Percentiles rank a stretch among this genome's conserved stretches.
Evolutionary conservation across 2,888 invertebrate species (phyloP).

Genomic region (Loripinus fragilis): DNA sequence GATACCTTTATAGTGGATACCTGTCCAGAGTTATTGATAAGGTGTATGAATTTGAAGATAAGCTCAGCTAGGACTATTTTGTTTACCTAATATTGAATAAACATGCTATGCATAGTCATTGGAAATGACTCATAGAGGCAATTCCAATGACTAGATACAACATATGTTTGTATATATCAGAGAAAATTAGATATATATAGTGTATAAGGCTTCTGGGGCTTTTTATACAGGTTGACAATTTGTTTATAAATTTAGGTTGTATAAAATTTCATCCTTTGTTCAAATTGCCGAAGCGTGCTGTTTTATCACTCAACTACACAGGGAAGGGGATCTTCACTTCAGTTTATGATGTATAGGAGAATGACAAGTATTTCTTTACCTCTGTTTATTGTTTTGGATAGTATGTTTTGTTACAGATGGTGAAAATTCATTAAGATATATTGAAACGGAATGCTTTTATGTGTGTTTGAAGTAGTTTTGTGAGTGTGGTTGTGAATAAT

Average conservation of each 20-base stretch:
- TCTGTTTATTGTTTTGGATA: not conserved
- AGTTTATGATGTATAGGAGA: not conserved
- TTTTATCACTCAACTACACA: slow-evolving; percentile 10
- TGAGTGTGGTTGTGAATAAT: not conserved
- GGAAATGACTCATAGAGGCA: too few relatives aligned
- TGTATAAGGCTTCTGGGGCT: too few relatives aligned
- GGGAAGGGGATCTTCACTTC: not conserved
- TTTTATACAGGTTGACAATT: not conserved
- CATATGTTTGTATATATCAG: too few relatives aligned
- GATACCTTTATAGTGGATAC: not conserved
- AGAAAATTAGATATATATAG: too few relatives aligned
- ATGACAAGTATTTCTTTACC: slow-evolving; percentile 3
- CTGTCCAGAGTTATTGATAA: too few relatives aligned
- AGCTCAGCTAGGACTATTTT: too few relatives aligned
- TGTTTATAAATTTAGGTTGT: slow-evolving; percentile 20
- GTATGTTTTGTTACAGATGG: not conserved
- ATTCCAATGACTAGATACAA: too few relatives aligned
- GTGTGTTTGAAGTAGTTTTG: not conserved
- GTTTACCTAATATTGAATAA: too few relatives aligned
- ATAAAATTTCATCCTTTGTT: slow-evolving; percentile 12
- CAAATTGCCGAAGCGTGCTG: not conserved
- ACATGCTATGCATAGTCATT: too few relatives aligned
- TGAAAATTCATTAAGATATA: not conserved
- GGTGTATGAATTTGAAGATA: too few relatives aligned
- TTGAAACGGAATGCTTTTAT: not conserved